Evolutionary conservation across 2,797 vertebrate species (phyloP).

Genomic region (Taeniopygia guttata): DNA sequence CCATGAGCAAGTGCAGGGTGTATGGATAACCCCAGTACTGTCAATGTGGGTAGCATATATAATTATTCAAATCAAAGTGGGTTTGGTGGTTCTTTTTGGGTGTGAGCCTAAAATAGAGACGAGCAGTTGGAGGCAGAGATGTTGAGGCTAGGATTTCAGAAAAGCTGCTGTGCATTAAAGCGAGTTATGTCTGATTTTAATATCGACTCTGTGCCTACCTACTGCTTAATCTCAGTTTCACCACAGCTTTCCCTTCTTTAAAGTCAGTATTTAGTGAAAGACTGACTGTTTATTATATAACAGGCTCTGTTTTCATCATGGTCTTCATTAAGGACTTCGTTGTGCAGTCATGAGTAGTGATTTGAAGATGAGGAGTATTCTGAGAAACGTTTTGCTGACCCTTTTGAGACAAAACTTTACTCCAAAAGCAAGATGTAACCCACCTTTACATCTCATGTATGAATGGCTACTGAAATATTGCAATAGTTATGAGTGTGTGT

Average conservation of each 20-base stretch:
- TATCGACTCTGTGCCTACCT: not conserved
- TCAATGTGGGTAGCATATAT: not conserved
- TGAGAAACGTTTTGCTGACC: not conserved
- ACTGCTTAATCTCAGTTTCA: not conserved
- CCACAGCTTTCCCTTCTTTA: not conserved
- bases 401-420: not conserved
- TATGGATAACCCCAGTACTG: not conserved
- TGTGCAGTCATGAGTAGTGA: not conserved
- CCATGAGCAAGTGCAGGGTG: not conserved
- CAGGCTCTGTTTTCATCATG: not conserved
- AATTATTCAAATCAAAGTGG: not conserved
- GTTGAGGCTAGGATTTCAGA: not conserved
- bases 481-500: accelerated
- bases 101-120: not conserved
- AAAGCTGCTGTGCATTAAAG: not conserved
- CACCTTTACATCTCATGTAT: not conserved
- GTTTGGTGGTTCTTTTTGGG: not conserved
- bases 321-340: not conserved
- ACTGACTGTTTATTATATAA: not conserved
- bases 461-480: not conserved
- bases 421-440: not conserved
- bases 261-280: not conserved
- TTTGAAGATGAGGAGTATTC: not conserved
- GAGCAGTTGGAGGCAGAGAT: not conserved
- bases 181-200: not conserved